Base-by-base conservation (phyloP, 2,888 invertebrate genomes). In the Scaptomyza parva region DNA sequence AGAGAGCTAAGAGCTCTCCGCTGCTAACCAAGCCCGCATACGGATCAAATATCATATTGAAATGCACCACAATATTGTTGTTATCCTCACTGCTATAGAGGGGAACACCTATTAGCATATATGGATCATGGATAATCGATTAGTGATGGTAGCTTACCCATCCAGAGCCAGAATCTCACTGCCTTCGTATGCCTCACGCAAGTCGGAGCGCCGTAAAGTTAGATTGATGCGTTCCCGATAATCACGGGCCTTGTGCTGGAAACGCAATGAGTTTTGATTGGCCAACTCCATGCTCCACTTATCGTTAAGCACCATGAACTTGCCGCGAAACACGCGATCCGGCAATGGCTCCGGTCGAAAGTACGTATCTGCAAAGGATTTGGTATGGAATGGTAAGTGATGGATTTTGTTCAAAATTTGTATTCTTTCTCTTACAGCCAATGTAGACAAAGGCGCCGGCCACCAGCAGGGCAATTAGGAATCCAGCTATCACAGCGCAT, bases 131-230 rank as follows among this genome's bases (percentile, higher is more conserved):
- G 28, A 3, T 3, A 7, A 28, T 28, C 3, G 11, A 9, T 3
- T 9, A 4, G 5, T 4, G 1, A 1, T 6, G 24, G 8, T 1
- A 6, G 26, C 93, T 93, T 92, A 97, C 97, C 96, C 96, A 91
- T 97, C 97, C 52, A 97, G 93, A 20, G 97, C 97, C 52, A 97
- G 93, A 59, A 97, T 95, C 89, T 97, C 97, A 26, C 95, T 95
- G 20, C 95, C 94, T 66, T 96, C 93, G 90, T 96, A 97, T 60
- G 96, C 95, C 76, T 95, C 94, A 73, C 95, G 93, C 35, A 96
- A 92, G 79, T 95, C 93, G 55, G 97, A 97, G 79, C 95, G 93
- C 60, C 94, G 93, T 89, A 96, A 95, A 39, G 96, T 92, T 64
- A 95, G 92, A 92, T 95, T 95, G 70, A 97, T 93, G 71, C 95